These are phyloP conservation scores for Mya arenaria DNA, from an alignment of 1,140 invertebrate species.

Conservation along the genomic window DNA sequence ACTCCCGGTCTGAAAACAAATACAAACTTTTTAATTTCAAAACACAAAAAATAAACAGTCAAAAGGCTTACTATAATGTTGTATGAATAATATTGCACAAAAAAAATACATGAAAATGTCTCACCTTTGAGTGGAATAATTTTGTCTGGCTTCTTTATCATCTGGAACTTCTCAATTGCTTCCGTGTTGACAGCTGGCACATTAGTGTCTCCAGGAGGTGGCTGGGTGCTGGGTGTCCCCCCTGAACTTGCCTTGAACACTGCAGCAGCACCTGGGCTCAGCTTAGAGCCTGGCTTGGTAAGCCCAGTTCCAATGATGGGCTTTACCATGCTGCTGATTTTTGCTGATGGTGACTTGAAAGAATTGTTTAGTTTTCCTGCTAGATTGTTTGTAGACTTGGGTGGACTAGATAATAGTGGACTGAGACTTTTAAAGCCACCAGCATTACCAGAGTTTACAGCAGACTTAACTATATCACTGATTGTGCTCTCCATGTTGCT, in stretches of 20 bases:
- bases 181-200: slow-evolving; percentile 55
- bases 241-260: slow-evolving; percentile 17
- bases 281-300: slow-evolving; percentile 42
- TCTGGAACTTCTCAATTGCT: slow-evolving; percentile 58
- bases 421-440: slow-evolving; percentile 50
- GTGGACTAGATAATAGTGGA: slow-evolving; percentile 43
- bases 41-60: slow-evolving; percentile 7
- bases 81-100: slow-evolving; percentile 67
- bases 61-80: slow-evolving; percentile 83
- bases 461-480: slow-evolving; percentile 51
- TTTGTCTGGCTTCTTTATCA: slow-evolving; percentile 63
- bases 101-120: slow-evolving; percentile 7
- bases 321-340: slow-evolving; percentile 41
- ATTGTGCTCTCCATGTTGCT: slow-evolving; percentile 53
- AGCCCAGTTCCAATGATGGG: slow-evolving; percentile 41
- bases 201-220: neutral
- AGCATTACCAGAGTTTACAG: slow-evolving; percentile 46
- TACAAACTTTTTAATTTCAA: neutral
- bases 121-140: slow-evolving; percentile 83
- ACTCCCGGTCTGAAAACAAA: slow-evolving; percentile 84
- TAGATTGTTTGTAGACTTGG: neutral
- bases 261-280: neutral
- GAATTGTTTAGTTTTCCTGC: slow-evolving; percentile 14
- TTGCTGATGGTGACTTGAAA: slow-evolving; percentile 45
- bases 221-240: neutral